A percentile compares a stretch with the other conserved stretches of the same genome.
Conservation (phyloP, 1,140 invertebrate genomes). For the Popillia japonica region DNA sequence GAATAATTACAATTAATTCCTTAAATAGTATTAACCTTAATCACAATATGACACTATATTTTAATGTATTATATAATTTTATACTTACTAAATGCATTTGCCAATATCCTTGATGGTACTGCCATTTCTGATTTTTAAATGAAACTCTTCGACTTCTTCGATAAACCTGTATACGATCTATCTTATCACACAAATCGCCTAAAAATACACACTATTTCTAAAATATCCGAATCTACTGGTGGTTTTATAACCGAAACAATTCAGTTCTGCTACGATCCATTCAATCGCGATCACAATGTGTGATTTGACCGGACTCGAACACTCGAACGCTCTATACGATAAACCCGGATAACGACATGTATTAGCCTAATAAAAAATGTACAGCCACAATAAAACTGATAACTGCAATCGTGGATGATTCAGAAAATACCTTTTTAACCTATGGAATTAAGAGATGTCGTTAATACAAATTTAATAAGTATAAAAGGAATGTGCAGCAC, state of each 20-base stretch:
- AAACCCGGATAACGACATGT: background rate
- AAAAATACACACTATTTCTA: background rate
- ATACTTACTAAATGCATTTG: conserved; percentile 27
- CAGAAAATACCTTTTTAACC: conserved; percentile 23
- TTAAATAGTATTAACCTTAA: background rate
- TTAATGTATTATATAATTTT: conserved; percentile 30
- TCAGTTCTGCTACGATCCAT: background rate
- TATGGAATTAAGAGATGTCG: background rate
- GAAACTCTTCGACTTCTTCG: background rate
- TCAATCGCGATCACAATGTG: background rate
- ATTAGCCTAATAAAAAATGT: conserved; percentile 38
- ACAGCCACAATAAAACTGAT: background rate
- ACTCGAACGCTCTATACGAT: background rate
- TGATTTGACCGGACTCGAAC: too few relatives aligned
- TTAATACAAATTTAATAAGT: background rate
- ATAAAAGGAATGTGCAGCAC: background rate
- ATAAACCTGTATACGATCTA: background rate
- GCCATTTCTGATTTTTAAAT: conserved; percentile 2
- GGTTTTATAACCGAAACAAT: conserved; percentile 2
- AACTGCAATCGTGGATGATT: background rate
- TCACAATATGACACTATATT: background rate
- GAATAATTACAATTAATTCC: background rate
- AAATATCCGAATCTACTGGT: background rate
- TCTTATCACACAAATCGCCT: background rate
- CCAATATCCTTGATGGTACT: conserved; percentile 32